Base-by-base conservation (phyloP, 2,113 vertebrate species). In the Rhizomys pruinosus region DNA sequence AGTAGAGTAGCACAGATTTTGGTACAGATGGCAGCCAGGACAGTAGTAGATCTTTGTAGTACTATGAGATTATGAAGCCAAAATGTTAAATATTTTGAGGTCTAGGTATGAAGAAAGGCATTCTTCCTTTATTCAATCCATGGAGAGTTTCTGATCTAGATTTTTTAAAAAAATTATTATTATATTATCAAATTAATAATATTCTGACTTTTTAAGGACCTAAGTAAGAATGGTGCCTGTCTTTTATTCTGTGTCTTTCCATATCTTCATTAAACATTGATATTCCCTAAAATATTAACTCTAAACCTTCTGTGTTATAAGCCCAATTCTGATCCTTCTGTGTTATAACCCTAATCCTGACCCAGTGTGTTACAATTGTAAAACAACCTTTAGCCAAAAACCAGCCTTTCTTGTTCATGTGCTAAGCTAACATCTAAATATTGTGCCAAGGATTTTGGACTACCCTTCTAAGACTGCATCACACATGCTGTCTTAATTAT, bases 71-170 rank as follows among this genome's bases (percentile, higher is more conserved):
- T 80, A 16, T 86, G 81, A 52, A 92, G 29, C 44, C 15, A 61
- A 89, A 71, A 71, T 87, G 16, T 81, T 87, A 92, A 8, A 57
- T 84, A 57, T 82, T 90, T 59, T 82, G 4, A 94, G 77, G 1
- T 19, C 32, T 27, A 63, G 1, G 6, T 42, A 3, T 59, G n/a
- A 29, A 72, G 27, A 77, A 37, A 92, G 44, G 32, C 19, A 47
- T 85, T 42, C 37, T 59, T 37, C 12, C n/a, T 23, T 59, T 23
- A 39, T 12, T 57, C 29, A 71, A 66, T n/a, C 66, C 63, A 55
- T 39, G 32, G n/a, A 68, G 9, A 66, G 57, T 59, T 92, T 92
- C 5, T 29, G 32, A 9, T 71, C 16, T 90, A 82, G 64, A 64
- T 71, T 72, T 55, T 89, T 66, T 64, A n/a, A n/a, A n/a, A n/a